phyloP scores from a whole-genome alignment of 2,113 vertebrate species.

The Clupea harengus region DNA sequence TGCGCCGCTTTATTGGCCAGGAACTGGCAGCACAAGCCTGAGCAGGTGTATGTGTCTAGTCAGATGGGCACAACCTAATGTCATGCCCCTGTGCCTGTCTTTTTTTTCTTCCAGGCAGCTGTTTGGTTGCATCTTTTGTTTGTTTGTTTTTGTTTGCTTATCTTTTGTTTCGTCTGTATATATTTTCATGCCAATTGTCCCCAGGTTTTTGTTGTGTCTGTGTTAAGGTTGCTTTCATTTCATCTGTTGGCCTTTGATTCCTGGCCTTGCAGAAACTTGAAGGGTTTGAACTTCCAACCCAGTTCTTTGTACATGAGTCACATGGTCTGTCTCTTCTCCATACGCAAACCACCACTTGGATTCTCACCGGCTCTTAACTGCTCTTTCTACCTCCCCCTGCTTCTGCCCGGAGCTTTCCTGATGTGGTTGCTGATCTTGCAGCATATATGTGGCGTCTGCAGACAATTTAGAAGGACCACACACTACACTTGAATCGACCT shows the following conservation, averaged over 20 bases:
- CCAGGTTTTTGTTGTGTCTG: not conserved
- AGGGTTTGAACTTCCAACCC: not conserved
- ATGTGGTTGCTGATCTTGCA: not conserved
- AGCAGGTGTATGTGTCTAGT: slow-evolving; percentile 2
- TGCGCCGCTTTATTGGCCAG: slow-evolving; percentile 94
- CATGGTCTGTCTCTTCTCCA: not conserved
- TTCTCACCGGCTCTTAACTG: not conserved
- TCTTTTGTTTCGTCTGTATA: not conserved
- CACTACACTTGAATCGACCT: not conserved
- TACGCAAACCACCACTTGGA: not conserved
- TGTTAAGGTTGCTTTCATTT: not conserved
- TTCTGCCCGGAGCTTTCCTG: not conserved
- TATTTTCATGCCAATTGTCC: not conserved
- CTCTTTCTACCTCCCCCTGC: not conserved
- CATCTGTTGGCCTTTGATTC: not conserved
- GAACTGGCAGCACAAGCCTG: slow-evolving; percentile 74
- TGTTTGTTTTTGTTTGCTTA: not conserved
- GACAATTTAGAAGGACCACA: not conserved
- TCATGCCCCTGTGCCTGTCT: not conserved
- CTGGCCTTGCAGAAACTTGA: not conserved
- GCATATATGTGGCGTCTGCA: not conserved
- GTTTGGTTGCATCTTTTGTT: not conserved
- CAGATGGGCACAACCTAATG: not conserved
- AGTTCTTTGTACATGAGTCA: not conserved
- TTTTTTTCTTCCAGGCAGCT: not conserved